These are phyloP conservation scores for Gymnoscopelus microlampas DNA, from an alignment of 2,797 vertebrate species.

Conservation along the genomic window DNA sequence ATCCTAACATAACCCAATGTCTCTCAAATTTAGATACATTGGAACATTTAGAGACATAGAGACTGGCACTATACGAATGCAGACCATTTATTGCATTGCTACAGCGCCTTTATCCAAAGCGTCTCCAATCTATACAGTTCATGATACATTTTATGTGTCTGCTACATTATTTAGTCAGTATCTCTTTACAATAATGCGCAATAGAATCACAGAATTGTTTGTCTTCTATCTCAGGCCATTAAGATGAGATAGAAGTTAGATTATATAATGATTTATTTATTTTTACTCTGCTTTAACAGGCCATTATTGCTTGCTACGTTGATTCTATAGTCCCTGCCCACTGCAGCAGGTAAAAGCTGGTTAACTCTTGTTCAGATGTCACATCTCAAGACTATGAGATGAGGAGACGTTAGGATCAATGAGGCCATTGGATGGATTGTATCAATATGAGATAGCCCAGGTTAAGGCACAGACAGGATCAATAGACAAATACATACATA, in stretches of 20 bases:
- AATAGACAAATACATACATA: constrained; percentile 40
- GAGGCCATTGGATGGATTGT: constrained; percentile 26
- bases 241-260: constrained; percentile 20
- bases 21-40: too few relatives aligned
- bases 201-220: constrained; percentile 39
- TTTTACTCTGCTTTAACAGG: constrained; percentile 3
- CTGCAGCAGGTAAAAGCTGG: constrained; percentile 21
- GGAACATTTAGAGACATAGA: too few relatives aligned
- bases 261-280: neutral
- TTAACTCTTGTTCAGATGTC: constrained; percentile 42
- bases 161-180: neutral
- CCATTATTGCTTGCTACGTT: neutral
- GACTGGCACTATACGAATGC: too few relatives aligned
- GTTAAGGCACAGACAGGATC: constrained; percentile 37
- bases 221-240: constrained; percentile 29
- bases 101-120: neutral
- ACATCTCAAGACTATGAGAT: constrained; percentile 29
- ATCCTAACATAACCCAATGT: too few relatives aligned
- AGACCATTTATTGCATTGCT: too few relatives aligned
- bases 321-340: neutral
- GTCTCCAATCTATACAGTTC: constrained; percentile 32
- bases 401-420: constrained; percentile 41
- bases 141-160: constrained; percentile 1
- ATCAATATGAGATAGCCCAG: constrained; percentile 57
- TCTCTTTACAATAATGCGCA: constrained; percentile 25